These are phyloP conservation scores for Sminthurinus aureus DNA, from an alignment of 2,888 invertebrate genomes.

Conservation along the genomic window DNA sequence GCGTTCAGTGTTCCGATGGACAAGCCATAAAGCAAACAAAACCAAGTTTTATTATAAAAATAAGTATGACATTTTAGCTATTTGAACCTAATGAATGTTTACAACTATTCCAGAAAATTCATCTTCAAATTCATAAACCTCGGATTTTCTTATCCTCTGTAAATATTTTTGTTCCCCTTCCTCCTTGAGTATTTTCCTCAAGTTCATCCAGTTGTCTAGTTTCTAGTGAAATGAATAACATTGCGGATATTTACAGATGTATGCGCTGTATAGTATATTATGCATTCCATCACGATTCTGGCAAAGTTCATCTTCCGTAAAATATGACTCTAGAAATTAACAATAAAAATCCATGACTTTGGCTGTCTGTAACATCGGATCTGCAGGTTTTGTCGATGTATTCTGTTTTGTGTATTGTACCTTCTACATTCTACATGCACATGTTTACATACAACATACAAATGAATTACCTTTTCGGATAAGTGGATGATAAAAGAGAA, in stretches of 20 bases:
- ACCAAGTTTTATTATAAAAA: too few species aligned
- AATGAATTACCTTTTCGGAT: conserved; percentile 1
- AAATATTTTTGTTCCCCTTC: neutral
- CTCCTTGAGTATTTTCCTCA: neutral
- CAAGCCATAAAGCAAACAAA: too few species aligned
- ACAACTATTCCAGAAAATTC: neutral
- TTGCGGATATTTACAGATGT: neutral
- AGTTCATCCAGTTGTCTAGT: neutral
- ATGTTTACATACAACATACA: neutral
- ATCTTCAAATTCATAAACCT: neutral
- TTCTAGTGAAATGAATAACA: conserved; percentile 9
- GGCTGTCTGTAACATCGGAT: neutral
- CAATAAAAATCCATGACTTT: neutral
- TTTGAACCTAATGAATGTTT: too few species aligned
- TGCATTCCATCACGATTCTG: conserved; percentile 25
- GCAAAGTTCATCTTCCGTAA: conserved; percentile 25
- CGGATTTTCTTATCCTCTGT: neutral
- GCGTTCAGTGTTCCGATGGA: too few species aligned
- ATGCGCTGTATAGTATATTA: neutral
- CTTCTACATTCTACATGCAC: neutral
- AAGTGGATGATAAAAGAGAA: neutral
- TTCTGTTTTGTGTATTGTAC: neutral
- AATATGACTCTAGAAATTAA: conserved; percentile 11
- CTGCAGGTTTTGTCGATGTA: neutral
- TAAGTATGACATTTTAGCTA: too few species aligned